phyloP scores from a whole-genome alignment of 2,888 invertebrate species.

The Xanthia togata region DNA sequence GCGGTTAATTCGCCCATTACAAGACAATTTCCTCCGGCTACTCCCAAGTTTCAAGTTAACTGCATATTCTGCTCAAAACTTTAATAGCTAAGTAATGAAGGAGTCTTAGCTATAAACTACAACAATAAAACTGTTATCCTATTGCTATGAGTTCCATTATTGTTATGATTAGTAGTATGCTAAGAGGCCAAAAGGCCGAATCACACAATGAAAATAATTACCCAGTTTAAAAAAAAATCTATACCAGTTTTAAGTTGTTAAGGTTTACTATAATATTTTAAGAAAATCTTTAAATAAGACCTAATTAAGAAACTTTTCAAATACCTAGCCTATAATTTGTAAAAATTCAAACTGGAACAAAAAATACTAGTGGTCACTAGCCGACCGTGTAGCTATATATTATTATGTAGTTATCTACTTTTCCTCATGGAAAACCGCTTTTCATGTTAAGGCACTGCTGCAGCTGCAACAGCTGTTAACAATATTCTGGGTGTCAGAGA shows the following conservation, averaged over 20 bases:
- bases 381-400: background rate
- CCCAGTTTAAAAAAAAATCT: too few relatives aligned
- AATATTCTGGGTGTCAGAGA: background rate
- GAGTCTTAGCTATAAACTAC: slow-evolving; percentile 13
- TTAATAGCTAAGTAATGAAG: slow-evolving; percentile 41
- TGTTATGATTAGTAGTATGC: background rate
- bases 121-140: slow-evolving; percentile 6
- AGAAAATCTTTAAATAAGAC: background rate
- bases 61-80: slow-evolving; percentile 48
- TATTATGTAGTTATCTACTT: background rate
- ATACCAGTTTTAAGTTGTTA: background rate
- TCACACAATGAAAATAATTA: background rate
- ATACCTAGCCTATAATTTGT: too few relatives aligned
- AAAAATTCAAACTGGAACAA: background rate
- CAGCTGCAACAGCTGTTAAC: too few relatives aligned
- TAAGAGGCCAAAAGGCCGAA: background rate
- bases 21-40: slow-evolving; percentile 46
- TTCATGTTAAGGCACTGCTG: background rate
- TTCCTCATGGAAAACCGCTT: too few relatives aligned
- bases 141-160: background rate
- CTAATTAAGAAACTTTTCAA: too few relatives aligned
- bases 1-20: slow-evolving; percentile 47
- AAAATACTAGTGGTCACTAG: background rate
- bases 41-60: slow-evolving; percentile 47
- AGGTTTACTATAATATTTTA: background rate